A percentile compares a stretch with the other conserved stretches of the same genome.
Evolutionary conservation across 2,888 invertebrate genomes (phyloP).

Genomic region (Platerodrilus igneus): DNA sequence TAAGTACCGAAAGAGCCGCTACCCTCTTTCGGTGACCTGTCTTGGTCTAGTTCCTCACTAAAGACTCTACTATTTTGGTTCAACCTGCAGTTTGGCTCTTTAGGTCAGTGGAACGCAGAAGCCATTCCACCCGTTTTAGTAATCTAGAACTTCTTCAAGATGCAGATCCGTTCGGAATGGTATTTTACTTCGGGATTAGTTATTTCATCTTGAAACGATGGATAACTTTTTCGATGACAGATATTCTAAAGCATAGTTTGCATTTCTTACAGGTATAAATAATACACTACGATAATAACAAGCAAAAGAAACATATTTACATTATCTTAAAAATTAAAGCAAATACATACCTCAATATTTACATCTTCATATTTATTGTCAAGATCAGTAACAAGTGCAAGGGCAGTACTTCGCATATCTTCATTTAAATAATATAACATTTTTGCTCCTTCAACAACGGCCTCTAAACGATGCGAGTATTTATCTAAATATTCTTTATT

Average conservation of each 20-base stretch:
- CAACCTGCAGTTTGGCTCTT: no score
- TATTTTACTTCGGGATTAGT: no score
- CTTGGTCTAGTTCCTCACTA: no score
- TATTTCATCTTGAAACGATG: background rate
- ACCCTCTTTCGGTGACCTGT: no score
- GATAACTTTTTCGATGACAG: background rate
- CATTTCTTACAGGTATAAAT: background rate
- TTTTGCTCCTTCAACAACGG: conserved; percentile 76
- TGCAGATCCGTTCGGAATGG: no score
- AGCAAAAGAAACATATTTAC: background rate
- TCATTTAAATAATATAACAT: conserved; percentile 73
- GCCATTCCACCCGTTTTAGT: no score
- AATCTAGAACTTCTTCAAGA: no score
- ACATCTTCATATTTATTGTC: conserved; percentile 52
- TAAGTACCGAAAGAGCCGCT: no score
- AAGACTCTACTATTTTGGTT: no score
- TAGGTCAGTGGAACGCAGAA: no score
- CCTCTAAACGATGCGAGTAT: conserved; percentile 62
- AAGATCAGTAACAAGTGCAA: conserved; percentile 56
- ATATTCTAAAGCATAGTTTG: background rate
- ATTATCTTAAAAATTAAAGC: no score
- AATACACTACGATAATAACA: background rate
- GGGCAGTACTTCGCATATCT: conserved; percentile 60
- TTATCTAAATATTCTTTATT: conserved; percentile 67
- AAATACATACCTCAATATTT: conserved; percentile 53